These are phyloP conservation scores for Trichogramma pretiosum DNA, from an alignment of 1,140 invertebrate species.

Conservation along the genomic window DNA sequence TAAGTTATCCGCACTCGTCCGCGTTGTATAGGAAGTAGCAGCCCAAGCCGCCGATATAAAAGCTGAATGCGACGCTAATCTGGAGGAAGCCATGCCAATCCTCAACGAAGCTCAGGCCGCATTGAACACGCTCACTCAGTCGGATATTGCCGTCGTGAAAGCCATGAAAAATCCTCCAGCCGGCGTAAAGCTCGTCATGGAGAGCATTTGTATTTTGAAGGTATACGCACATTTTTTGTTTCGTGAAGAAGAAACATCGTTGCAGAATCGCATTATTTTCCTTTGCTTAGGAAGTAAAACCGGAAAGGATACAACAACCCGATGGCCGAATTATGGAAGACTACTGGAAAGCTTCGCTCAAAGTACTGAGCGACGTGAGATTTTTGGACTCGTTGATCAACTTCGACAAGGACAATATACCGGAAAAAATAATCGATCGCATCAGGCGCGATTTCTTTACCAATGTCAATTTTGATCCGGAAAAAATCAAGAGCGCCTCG, in stretches of 20 bases:
- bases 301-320: conserved; percentile 61
- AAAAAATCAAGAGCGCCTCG: conserved; percentile 73
- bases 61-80: conserved; percentile 88
- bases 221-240: conserved; percentile 39
- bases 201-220: conserved; percentile 90
- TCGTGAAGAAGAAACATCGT: not conserved
- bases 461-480: conserved; percentile 85
- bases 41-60: conserved; percentile 80
- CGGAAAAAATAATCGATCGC: conserved; percentile 70
- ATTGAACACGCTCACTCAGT: conserved; percentile 81
- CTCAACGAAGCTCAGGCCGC: conserved; percentile 82
- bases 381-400: conserved; percentile 77
- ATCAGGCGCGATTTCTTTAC: conserved; percentile 72
- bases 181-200: conserved; percentile 90
- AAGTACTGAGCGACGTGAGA: conserved; percentile 81
- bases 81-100: conserved; percentile 89
- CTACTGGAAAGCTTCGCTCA: conserved; percentile 88
- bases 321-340: conserved; percentile 79
- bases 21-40: conserved; percentile 31
- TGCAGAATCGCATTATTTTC: not conserved
- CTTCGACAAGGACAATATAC: conserved; percentile 90
- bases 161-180: conserved; percentile 96
- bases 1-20: conserved; percentile 5
- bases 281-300: conserved; percentile 62
- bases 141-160: conserved; percentile 91